phyloP scores from a whole-genome alignment of 2,797 vertebrate genomes.

The Channallabes apus region DNA sequence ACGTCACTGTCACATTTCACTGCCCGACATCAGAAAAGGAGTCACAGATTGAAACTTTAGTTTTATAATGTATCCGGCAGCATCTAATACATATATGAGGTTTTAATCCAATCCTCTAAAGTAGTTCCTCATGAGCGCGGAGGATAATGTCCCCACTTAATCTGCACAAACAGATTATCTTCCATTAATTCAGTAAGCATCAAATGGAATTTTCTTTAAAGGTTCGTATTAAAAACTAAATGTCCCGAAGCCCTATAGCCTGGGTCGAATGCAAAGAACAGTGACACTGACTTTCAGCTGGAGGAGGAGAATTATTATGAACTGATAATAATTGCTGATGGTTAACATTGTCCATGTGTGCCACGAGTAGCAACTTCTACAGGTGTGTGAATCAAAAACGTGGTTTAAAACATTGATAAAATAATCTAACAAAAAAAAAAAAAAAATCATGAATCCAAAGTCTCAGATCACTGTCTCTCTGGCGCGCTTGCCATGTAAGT shows the following conservation, averaged over 20 bases:
- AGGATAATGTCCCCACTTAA: constrained; percentile 73
- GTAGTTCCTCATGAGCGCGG: constrained; percentile 70
- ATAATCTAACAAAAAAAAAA: neutral
- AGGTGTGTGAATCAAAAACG: neutral
- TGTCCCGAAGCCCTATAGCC: neutral
- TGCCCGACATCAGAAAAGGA: constrained; percentile 1
- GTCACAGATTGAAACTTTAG: constrained; percentile 36
- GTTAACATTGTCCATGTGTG: constrained; percentile 71
- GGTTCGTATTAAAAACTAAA: constrained; percentile 29
- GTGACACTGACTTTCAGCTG: neutral
- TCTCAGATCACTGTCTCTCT: neutral
- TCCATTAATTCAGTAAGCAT: constrained; percentile 52
- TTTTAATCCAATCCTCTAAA: constrained; percentile 73
- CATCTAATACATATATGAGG: constrained; percentile 48
- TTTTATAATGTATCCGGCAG: constrained; percentile 40
- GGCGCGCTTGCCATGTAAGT: neutral
- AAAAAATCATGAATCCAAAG: neutral
- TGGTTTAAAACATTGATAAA: neutral
- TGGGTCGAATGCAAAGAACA: neutral
- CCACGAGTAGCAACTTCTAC: constrained; percentile 36
- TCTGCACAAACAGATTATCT: constrained; percentile 66
- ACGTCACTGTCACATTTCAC: neutral
- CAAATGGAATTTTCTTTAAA: constrained; percentile 62
- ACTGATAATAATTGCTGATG: constrained; percentile 51
- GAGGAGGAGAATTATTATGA: neutral